phyloP scores from a whole-genome alignment of 2,888 invertebrate species.

The Willowsia nigromaculata region DNA sequence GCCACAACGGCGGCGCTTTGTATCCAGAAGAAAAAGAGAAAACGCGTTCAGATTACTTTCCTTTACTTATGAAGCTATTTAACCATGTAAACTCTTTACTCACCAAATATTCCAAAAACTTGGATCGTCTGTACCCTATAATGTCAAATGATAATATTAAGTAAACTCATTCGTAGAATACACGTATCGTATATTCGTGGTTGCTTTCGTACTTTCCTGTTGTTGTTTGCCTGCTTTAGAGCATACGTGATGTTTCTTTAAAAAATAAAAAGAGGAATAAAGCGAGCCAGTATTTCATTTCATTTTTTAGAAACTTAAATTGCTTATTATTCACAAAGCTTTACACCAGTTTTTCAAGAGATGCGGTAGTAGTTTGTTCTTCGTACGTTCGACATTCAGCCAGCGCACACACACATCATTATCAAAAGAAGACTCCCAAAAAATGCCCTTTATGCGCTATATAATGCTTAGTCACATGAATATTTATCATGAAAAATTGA shows the following conservation, averaged over 20 bases:
- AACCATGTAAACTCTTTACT: constrained; percentile 17
- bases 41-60: constrained; percentile 38
- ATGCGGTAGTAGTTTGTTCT: constrained; percentile 20
- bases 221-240: background rate
- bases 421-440: constrained; percentile 38
- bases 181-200: background rate
- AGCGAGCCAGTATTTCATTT: constrained; percentile 67
- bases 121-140: too few relatives aligned
- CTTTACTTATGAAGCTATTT: constrained; percentile 1
- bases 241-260: constrained; percentile 63
- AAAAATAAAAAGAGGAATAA: constrained; percentile 36
- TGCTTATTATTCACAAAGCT: constrained; percentile 39
- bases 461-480: constrained; percentile 58
- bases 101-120: background rate
- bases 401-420: constrained; percentile 53
- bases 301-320: constrained; percentile 49
- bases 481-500: constrained; percentile 65
- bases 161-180: background rate
- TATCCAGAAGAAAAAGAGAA: constrained; percentile 45
- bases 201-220: background rate
- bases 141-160: background rate
- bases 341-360: constrained; percentile 46
- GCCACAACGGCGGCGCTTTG: constrained; percentile 39
- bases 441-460: constrained; percentile 47
- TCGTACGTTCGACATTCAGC: constrained; percentile 56